Conservation (phyloP, 2,888 invertebrate species). For the Camponotus fellah region DNA sequence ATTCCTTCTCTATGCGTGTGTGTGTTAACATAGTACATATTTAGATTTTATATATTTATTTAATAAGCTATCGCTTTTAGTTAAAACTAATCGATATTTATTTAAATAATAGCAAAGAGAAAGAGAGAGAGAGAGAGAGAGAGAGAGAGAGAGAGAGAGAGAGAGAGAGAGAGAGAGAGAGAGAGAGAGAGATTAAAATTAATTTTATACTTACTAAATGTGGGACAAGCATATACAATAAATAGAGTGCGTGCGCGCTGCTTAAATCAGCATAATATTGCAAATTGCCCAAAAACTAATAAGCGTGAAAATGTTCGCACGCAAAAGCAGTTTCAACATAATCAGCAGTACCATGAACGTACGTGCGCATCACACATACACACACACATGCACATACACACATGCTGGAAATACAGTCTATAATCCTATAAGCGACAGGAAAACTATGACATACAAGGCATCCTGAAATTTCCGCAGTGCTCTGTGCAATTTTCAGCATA, state of each 20-base stretch:
- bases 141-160: no score
- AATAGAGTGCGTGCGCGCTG: background rate
- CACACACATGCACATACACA: background rate
- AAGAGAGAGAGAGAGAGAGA: no score
- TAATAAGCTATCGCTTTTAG: background rate
- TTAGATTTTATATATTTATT: background rate
- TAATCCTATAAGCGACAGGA: background rate
- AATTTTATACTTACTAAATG: background rate
- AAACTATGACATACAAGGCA: slow-evolving; percentile 1
- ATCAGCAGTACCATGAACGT: slow-evolving; percentile 19
- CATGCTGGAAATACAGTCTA: background rate
- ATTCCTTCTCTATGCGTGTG: no score
- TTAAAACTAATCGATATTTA: background rate
- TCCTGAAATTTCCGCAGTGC: background rate
- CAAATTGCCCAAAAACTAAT: slow-evolving; percentile 36
- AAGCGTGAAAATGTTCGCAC: background rate
- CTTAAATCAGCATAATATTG: slow-evolving; percentile 1
- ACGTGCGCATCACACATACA: background rate
- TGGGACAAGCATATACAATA: background rate
- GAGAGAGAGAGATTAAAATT: background rate
- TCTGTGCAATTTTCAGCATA: slow-evolving; percentile 13
- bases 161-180: no score
- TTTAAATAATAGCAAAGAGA: background rate
- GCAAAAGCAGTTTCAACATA: slow-evolving; percentile 10
- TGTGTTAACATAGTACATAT: background rate